These are phyloP conservation scores for Chymomyza procnemis DNA, from an alignment of 2,888 invertebrate genomes.

Conservation along the genomic window DNA sequence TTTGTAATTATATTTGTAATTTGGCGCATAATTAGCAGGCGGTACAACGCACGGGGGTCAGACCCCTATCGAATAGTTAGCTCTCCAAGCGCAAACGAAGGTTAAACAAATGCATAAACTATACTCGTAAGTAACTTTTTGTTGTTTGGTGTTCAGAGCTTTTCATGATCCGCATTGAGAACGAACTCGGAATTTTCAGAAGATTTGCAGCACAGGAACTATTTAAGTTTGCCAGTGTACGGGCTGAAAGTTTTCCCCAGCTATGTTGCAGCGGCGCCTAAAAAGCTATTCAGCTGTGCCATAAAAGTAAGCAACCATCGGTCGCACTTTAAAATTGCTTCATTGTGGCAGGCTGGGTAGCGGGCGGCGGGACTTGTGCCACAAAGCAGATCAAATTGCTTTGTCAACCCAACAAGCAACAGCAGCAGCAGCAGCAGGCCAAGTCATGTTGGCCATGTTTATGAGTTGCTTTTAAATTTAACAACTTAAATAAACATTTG, in stretches of 20 bases:
- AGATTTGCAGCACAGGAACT: neutral
- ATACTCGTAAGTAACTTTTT: neutral
- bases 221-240: too few species aligned
- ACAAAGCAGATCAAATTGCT: conserved; percentile 7
- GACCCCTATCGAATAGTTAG: too few species aligned
- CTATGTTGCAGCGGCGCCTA: conserved; percentile 1
- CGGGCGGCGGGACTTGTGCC: neutral
- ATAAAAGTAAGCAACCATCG: conserved; percentile 21
- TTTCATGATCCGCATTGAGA: too few species aligned
- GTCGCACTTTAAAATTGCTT: conserved; percentile 36
- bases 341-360: conserved; percentile 31
- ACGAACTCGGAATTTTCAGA: neutral
- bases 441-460: conserved; percentile 43
- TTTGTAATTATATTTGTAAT: conserved; percentile 43
- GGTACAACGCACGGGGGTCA: neutral
- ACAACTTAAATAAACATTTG: conserved; percentile 56
- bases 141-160: too few species aligned
- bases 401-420: conserved; percentile 15
- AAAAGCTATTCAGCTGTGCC: conserved; percentile 18
- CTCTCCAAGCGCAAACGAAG: neutral
- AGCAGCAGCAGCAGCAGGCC: neutral
- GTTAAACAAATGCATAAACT: neutral
- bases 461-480: conserved; percentile 63
- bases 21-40: conserved; percentile 33
- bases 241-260: too few species aligned